Evolutionary conservation across 2,888 invertebrate species (phyloP).

Genomic region (Tipula helvola): DNA sequence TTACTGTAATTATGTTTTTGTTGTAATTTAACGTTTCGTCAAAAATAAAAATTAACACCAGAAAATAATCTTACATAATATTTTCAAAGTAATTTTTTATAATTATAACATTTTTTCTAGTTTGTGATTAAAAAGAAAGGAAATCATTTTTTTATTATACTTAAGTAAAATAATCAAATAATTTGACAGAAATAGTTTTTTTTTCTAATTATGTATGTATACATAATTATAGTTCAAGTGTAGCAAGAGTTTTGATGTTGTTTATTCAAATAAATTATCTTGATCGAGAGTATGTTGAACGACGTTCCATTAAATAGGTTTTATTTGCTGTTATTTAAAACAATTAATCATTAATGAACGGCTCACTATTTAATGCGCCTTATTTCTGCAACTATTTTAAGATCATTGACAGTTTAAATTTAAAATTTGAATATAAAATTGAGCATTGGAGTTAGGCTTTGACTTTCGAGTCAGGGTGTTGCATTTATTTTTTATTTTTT

Average conservation of each 20-base stretch:
- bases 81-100: not conserved
- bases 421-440: too few species aligned
- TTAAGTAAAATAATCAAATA: not conserved
- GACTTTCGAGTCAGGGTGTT: too few species aligned
- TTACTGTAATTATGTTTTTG: not conserved
- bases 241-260: not conserved
- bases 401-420: too few species aligned
- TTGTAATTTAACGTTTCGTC: slow-evolving; percentile 4
- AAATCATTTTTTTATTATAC: not conserved
- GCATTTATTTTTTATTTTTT: too few species aligned
- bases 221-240: not conserved
- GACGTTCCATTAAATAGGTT: not conserved
- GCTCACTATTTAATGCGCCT: too few species aligned
- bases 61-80: not conserved
- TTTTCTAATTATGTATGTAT: not conserved
- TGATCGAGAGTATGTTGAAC: not conserved
- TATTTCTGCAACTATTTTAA: too few species aligned
- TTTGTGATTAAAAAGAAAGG: not conserved
- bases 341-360: too few species aligned
- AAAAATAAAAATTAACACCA: slow-evolving; percentile 4
- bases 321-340: too few species aligned
- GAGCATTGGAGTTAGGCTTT: too few species aligned
- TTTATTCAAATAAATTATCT: not conserved
- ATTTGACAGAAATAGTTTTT: not conserved
- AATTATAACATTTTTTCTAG: not conserved